A percentile compares a stretch with the other conserved stretches of the same genome.
Evolutionary conservation across 2,113 vertebrate species (phyloP).

Genomic region (Hepsetus odoe): DNA sequence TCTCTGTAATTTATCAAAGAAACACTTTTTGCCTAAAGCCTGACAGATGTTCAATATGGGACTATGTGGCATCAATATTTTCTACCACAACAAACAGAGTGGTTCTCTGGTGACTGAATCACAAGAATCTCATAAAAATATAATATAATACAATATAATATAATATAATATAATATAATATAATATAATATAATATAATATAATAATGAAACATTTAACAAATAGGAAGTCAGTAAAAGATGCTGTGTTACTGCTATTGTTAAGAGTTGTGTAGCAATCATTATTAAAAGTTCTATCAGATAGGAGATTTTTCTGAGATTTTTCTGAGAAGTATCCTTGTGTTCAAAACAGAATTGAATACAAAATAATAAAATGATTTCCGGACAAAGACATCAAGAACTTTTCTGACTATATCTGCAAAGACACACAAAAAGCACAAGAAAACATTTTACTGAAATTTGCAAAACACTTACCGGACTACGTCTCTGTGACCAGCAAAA

Average conservation of each 20-base stretch:
- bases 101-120: not conserved
- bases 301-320: too few relatives aligned
- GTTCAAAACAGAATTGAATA: not conserved
- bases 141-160: too few relatives aligned
- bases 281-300: too few relatives aligned
- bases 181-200: not conserved
- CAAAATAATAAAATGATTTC: not conserved
- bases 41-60: not conserved
- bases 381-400: not conserved
- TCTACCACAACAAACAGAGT: not conserved
- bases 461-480: slow-evolving; percentile 90
- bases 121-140: not conserved
- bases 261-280: too few relatives aligned
- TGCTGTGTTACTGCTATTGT: too few relatives aligned
- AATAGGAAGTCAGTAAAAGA: too few relatives aligned
- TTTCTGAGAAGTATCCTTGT: not conserved
- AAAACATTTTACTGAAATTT: not conserved
- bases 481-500: slow-evolving; percentile 99
- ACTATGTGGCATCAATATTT: not conserved
- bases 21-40: not conserved
- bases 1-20: not conserved
- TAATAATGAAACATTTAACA: too few relatives aligned
- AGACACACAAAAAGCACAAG: not conserved
- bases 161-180: not conserved
- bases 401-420: not conserved